Base-by-base conservation (phyloP, 2,113 vertebrate species). In the Pyrgilauda ruficollis region DNA sequence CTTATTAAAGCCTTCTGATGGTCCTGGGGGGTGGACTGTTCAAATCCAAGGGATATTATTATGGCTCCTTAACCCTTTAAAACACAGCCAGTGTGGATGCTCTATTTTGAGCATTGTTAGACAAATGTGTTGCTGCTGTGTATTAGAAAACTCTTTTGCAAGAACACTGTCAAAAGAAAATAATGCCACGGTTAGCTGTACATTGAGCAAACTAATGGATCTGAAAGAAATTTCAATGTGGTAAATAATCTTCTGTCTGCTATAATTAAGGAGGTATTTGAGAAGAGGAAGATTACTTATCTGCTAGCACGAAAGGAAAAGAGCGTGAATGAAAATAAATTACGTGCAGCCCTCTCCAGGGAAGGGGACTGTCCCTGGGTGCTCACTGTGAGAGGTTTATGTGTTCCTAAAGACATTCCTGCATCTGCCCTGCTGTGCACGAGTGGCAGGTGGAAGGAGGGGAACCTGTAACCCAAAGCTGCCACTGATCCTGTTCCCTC, bases 171-270 rank as follows among this genome's bases (percentile, higher is more conserved):
- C 92, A 96, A 78, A 89, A 47, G 31, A 86, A 94, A 94, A 79
- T 56, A 95, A 86, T 93, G 52, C 61, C 37, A 9, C 22, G n/a
- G 43, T 88, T 74, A 95, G 64, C 85, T 89, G 64, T 88, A 86
- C 61, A 44, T 58, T 81, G 82, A 95, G 76, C 90, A 90, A 94
- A 95, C 64, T 90, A 93, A 96, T 95, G 91, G 87, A 75, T 96
- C 72, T 56, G 68, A 97, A 96, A 93, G 79, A 95, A 96, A 90
- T 35, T 67, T 75, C 79, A 92, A 28, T 30, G 56, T 81, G 87
- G 93, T 93, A 96, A 97, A 95, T 97, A 95, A 95, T 96, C 68
- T 89, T 94, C 88, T 88, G 85, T 75, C 94, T 92, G 14, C 88
- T 92, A 41, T 94, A 96, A 96, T 94, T 95, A 94, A 93, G 92